These are phyloP conservation scores for Mimumesa dahlbomi DNA, from an alignment of 2,888 invertebrate species.

Conservation along the genomic window DNA sequence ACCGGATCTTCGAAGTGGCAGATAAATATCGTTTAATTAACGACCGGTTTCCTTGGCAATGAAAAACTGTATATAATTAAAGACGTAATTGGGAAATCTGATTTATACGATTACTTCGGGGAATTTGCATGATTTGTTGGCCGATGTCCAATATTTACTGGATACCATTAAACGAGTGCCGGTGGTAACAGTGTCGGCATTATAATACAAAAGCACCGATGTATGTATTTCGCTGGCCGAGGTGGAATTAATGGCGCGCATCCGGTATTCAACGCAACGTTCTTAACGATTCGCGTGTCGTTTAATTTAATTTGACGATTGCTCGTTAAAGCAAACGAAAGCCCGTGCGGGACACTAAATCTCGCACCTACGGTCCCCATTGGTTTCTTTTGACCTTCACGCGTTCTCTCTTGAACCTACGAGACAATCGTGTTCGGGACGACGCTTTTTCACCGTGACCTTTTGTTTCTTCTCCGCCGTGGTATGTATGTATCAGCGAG, in stretches of 20 bases:
- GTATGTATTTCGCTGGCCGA: slow-evolving; percentile 42
- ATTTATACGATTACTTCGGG: background rate
- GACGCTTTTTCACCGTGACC: background rate
- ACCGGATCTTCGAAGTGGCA: background rate
- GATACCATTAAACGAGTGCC: background rate
- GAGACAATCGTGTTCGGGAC: background rate
- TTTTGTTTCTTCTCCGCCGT: background rate
- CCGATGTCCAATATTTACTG: background rate
- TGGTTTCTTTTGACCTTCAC: slow-evolving; percentile 7
- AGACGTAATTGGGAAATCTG: background rate
- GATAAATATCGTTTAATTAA: background rate
- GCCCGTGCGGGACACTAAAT: slow-evolving; percentile 63
- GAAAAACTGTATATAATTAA: background rate
- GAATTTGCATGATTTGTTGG: background rate
- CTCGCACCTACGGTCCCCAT: slow-evolving; percentile 58
- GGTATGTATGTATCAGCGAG: too few species aligned
- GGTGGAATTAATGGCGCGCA: slow-evolving; percentile 66
- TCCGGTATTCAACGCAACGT: slow-evolving; percentile 45
- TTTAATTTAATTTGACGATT: slow-evolving; percentile 78
- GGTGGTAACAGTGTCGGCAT: background rate
- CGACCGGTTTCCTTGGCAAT: too few species aligned
- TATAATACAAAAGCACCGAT: slow-evolving; percentile 29
- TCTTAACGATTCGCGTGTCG: slow-evolving; percentile 74
- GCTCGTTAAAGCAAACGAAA: slow-evolving; percentile 70
- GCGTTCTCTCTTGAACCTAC: too few species aligned